Conservation (phyloP, 2,113 vertebrate species). For the Nyctereutes procyonoides region DNA sequence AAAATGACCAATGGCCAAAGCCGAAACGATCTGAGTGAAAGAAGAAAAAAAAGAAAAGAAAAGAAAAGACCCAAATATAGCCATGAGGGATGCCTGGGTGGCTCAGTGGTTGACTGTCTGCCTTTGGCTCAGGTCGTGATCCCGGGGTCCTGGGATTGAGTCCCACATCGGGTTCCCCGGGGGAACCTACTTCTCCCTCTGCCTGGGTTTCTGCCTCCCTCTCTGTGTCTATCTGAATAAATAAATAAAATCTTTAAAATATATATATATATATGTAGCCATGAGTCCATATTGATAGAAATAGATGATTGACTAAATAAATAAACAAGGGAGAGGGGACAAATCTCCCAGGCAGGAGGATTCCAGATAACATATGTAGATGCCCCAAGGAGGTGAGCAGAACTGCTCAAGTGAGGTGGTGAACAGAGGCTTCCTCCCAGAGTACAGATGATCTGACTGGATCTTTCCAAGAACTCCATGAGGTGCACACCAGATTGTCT, state of each 20-base stretch:
- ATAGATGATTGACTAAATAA: neutral
- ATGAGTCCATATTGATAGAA: neutral
- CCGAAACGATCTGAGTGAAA: no score
- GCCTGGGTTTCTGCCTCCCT: no score
- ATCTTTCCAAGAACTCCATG: neutral
- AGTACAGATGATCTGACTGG: neutral
- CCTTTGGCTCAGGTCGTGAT: no score
- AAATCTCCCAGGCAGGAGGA: neutral
- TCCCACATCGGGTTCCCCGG: no score
- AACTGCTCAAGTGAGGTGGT: rapidly evolving
- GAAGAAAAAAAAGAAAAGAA: neutral
- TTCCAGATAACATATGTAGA: neutral
- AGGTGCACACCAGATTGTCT: neutral
- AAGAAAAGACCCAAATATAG: no score
- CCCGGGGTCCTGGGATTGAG: no score
- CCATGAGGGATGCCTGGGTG: no score
- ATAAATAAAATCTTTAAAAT: no score
- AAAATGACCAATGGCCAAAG: neutral
- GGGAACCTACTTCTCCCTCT: no score
- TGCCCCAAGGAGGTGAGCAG: neutral
- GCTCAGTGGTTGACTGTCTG: no score
- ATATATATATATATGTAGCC: neutral
- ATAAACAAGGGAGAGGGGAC: neutral
- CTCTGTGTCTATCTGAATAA: no score
- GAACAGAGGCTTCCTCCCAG: no score